Percentiles rank a stretch among this genome's conserved stretches.
These are phyloP conservation scores for Plutella xylostella DNA, from an alignment of 2,888 invertebrate species.

Conservation along the genomic window DNA sequence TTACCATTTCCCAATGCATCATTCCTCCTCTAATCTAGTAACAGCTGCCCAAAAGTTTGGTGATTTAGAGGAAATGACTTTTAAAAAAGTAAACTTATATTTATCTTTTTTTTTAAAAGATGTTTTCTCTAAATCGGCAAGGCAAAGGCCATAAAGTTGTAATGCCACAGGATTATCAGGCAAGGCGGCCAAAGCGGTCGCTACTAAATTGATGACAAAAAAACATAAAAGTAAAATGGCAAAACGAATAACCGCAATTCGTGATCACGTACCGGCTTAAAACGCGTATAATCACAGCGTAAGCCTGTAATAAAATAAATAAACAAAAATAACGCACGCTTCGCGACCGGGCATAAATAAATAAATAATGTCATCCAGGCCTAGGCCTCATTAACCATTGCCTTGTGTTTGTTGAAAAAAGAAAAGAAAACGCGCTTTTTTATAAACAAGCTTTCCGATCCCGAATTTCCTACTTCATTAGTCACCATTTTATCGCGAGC, in stretches of 20 bases:
- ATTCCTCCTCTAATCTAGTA: background rate
- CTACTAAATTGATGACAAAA: conserved; percentile 8
- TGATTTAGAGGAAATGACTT: background rate
- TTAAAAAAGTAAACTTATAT: background rate
- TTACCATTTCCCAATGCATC: conserved; percentile 1
- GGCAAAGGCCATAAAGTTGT: too few species aligned
- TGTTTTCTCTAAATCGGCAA: too few species aligned
- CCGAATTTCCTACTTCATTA: background rate
- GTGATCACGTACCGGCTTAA: conserved; percentile 21
- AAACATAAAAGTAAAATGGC: conserved; percentile 10
- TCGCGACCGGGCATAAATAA: conserved; percentile 48
- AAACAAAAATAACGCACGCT: conserved; percentile 26
- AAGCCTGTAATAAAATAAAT: conserved; percentile 24
- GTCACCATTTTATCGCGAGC: background rate
- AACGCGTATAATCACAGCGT: conserved; percentile 27
- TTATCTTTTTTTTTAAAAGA: too few species aligned
- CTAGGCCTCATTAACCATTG: conserved; percentile 30
- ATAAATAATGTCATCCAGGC: conserved; percentile 55
- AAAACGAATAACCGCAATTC: conserved; percentile 17
- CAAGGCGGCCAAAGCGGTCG: conserved; percentile 12
- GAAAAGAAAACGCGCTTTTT: conserved; percentile 11
- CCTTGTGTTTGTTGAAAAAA: conserved; percentile 19
- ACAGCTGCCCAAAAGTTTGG: background rate
- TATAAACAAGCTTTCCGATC: conserved; percentile 2
- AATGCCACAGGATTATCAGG: background rate